Conservation (phyloP, 2,113 vertebrate species). For the Aramus guarauna region DNA sequence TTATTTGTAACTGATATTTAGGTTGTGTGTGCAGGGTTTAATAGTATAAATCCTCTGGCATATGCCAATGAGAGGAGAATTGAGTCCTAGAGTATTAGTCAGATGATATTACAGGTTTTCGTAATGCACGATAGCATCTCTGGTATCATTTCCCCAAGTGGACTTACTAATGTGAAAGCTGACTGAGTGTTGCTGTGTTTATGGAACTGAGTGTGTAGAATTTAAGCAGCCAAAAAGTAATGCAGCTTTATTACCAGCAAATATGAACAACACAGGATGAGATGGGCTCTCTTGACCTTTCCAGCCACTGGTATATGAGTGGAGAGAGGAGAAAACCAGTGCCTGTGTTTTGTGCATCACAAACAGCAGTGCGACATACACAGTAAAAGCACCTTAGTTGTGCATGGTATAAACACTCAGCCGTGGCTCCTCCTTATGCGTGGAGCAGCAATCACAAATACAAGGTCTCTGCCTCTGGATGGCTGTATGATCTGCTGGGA, state of each 20-base stretch:
- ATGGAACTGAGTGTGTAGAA: background rate
- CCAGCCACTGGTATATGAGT: background rate
- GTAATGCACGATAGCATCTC: background rate
- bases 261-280: background rate
- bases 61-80: background rate
- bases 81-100: background rate
- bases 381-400: background rate
- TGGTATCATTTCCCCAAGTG: background rate
- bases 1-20: background rate
- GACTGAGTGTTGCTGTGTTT: background rate
- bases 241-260: background rate
- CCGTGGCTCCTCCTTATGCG: fast-evolving
- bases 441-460: fast-evolving
- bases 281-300: background rate
- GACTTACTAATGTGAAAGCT: background rate
- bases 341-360: fast-evolving
- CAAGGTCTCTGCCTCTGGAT: background rate
- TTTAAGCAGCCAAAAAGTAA: background rate
- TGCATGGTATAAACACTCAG: fast-evolving
- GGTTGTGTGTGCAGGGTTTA: no score
- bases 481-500: background rate
- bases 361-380: fast-evolving
- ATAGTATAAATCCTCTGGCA: background rate
- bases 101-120: background rate
- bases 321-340: background rate